These are phyloP conservation scores for Cochlearius cochlearius DNA, from an alignment of 2,113 vertebrate genomes.

Conservation along the genomic window DNA sequence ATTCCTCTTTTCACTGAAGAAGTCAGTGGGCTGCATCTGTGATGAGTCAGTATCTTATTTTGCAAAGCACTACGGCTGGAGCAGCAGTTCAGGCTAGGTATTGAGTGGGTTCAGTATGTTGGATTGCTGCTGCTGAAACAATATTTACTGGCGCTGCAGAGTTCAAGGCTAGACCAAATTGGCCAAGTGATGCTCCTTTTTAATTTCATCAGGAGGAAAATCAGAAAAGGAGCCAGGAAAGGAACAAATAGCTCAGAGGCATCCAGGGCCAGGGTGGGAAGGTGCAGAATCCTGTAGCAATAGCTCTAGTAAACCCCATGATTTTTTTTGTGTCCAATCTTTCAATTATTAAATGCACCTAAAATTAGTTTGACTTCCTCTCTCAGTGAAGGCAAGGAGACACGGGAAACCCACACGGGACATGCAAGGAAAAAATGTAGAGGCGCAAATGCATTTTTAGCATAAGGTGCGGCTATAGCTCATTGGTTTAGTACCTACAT, in stretches of 20 bases:
- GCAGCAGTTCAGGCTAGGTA: not conserved
- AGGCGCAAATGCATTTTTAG: not conserved
- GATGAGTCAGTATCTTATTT: not conserved
- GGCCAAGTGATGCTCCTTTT: not conserved
- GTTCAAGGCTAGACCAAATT: not conserved
- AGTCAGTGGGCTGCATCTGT: not conserved
- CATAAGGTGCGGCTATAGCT: not conserved
- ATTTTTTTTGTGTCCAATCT: not conserved
- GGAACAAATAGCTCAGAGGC: not conserved
- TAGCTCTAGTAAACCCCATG: not conserved
- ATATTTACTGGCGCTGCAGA: not conserved
- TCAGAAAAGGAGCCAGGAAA: not conserved
- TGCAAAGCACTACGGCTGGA: not conserved
- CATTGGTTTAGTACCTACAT: not conserved
- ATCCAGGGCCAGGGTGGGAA: not conserved
- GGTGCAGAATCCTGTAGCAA: not conserved
- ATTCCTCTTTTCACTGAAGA: not conserved
- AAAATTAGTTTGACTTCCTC: not conserved
- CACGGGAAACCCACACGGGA: fast-evolving
- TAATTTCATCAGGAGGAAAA: not conserved
- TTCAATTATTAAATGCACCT: not conserved
- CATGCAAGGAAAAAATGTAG: not conserved
- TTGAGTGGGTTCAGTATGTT: not conserved
- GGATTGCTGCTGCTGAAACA: not conserved
- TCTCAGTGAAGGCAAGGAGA: not conserved